Evolutionary conservation across 2,797 vertebrate species (phyloP).

Genomic region (Phataginus tricuspis): DNA sequence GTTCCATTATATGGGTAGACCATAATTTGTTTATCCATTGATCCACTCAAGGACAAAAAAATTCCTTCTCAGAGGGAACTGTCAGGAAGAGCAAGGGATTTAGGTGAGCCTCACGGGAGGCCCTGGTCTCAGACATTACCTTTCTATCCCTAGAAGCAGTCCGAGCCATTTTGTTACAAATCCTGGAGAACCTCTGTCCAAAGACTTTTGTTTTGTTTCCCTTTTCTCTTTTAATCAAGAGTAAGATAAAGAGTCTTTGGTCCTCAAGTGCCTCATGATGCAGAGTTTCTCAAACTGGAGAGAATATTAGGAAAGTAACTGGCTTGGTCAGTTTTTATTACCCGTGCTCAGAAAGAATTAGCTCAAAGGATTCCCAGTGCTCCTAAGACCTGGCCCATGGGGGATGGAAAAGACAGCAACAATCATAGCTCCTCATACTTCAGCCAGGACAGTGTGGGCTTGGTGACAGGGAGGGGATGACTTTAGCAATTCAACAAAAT

Average conservation of each 20-base stretch:
- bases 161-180: background rate
- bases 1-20: background rate
- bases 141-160: background rate
- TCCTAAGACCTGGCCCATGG: conserved; percentile 12
- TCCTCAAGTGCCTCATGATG: conserved; percentile 38
- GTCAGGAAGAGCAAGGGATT: background rate
- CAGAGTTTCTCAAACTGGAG: conserved; percentile 39
- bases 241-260: background rate
- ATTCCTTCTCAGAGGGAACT: background rate
- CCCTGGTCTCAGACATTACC: background rate
- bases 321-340: conserved; percentile 60
- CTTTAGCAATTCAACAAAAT: background rate
- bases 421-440: background rate
- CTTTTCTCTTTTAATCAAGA: conserved; percentile 40
- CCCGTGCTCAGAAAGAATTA: background rate
- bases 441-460: background rate
- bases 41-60: background rate
- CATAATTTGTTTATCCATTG: background rate
- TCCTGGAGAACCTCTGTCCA: background rate
- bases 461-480: background rate
- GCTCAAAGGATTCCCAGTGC: background rate
- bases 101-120: fast-evolving
- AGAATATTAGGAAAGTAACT: conserved; percentile 27
- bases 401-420: background rate
- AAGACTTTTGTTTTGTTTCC: background rate